Evolutionary conservation across 2,797 vertebrate genomes (phyloP).

Genomic region (Hoplostethus mediterraneus): DNA sequence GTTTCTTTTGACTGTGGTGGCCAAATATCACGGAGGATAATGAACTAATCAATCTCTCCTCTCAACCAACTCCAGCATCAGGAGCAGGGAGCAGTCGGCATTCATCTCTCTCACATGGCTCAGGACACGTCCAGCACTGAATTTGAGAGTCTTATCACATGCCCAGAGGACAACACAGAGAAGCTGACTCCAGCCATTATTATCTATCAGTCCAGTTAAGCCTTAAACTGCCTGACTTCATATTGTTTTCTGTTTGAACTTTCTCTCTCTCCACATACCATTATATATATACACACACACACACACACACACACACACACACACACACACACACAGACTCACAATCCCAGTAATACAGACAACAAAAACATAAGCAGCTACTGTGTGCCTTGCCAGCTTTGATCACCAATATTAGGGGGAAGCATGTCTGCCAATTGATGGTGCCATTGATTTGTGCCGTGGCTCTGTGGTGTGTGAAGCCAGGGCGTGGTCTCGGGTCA

Average conservation of each 20-base stretch:
- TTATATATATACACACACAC: background rate
- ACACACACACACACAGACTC: constrained; percentile 1
- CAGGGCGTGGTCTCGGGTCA: constrained; percentile 44
- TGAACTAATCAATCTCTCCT: constrained; percentile 43
- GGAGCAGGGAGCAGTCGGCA: constrained; percentile 21
- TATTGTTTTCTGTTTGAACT: background rate
- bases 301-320: constrained; percentile 1
- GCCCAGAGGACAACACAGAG: constrained; percentile 33
- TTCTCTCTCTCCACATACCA: background rate
- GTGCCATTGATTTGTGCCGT: constrained; percentile 57
- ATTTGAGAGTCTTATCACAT: constrained; percentile 2
- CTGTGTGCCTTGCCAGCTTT: constrained; percentile 9
- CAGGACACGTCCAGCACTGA: background rate
- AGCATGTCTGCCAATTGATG: constrained; percentile 37
- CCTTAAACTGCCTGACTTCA: constrained; percentile 25
- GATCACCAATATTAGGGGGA: constrained; percentile 49
- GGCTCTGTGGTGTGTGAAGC: constrained; percentile 40
- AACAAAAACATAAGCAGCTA: constrained; percentile 13
- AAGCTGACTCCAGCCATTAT: constrained; percentile 54
- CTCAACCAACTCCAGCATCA: constrained; percentile 40
- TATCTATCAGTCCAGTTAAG: constrained; percentile 50
- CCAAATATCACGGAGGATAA: constrained; percentile 41
- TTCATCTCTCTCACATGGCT: constrained; percentile 36
- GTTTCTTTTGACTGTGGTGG: constrained; percentile 10
- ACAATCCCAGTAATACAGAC: constrained; percentile 3